Conservation (phyloP, 2,113 vertebrate genomes). For the Phyllopteryx taeniolatus region DNA sequence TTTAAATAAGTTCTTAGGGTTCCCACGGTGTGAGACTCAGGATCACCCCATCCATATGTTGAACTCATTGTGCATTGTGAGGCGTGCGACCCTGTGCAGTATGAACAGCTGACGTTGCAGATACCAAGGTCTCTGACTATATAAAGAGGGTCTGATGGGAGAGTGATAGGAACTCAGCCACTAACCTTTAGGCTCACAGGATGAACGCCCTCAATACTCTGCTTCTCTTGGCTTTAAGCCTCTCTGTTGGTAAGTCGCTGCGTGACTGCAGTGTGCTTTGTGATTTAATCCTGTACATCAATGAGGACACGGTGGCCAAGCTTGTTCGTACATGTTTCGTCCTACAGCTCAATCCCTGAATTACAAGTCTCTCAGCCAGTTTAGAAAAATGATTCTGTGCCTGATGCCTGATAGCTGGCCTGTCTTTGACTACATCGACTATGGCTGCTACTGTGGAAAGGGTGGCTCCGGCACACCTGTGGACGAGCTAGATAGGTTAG, state of each 20-base stretch:
- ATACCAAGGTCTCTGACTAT: slow-evolving; percentile 15
- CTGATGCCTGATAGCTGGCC: slow-evolving; percentile 72
- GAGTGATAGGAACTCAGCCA: background rate
- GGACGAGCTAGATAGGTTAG: slow-evolving; percentile 82
- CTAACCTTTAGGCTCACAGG: background rate
- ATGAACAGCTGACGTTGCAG: slow-evolving; percentile 36
- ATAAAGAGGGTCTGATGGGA: slow-evolving; percentile 24
- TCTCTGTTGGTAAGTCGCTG: slow-evolving; percentile 57
- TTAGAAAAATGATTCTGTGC: slow-evolving; percentile 80
- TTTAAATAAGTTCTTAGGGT: background rate
- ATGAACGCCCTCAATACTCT: slow-evolving; percentile 51
- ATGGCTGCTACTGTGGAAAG: slow-evolving; percentile 85
- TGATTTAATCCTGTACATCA: background rate
- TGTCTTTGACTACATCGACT: slow-evolving; percentile 66
- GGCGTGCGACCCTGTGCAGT: slow-evolving; percentile 12
- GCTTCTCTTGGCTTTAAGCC: slow-evolving; percentile 44
- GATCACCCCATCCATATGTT: slow-evolving; percentile 14
- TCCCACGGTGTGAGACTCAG: slow-evolving; percentile 19
- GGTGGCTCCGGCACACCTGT: slow-evolving; percentile 82
- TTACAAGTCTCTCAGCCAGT: slow-evolving; percentile 64
- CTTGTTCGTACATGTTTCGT: background rate
- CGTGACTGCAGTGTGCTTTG: background rate
- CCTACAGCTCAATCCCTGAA: slow-evolving; percentile 42
- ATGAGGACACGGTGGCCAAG: background rate
- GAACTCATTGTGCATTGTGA: background rate